Conservation (phyloP, 2,797 vertebrate genomes). For the Etheostoma perlongum region DNA sequence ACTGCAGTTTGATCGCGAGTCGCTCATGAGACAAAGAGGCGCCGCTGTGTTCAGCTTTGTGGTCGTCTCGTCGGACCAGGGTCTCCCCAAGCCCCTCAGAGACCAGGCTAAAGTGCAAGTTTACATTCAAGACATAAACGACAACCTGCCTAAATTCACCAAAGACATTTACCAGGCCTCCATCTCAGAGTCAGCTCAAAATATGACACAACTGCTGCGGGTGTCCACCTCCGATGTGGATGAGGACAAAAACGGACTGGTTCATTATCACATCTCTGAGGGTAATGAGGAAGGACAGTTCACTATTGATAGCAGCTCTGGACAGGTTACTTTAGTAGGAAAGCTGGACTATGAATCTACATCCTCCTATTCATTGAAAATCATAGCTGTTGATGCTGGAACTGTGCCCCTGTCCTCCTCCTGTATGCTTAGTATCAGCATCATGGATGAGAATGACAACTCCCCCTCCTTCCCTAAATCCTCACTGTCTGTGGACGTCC, state of each 20-base stretch:
- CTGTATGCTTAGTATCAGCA: conserved; percentile 91
- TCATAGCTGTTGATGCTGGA: conserved; percentile 93
- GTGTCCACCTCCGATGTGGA: conserved; percentile 97
- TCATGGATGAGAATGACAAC: conserved; percentile 98
- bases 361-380: conserved; percentile 91
- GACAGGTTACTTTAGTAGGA: conserved; percentile 93
- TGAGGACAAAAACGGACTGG: conserved; percentile 92
- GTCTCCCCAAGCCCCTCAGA: conserved; percentile 93
- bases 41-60: conserved; percentile 92
- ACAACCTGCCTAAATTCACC: conserved; percentile 95
- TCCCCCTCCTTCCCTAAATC: conserved; percentile 93
- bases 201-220: conserved; percentile 93
- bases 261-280: conserved; percentile 89
- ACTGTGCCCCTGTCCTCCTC: conserved; percentile 88
- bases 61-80: conserved; percentile 93
- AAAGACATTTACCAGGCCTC: conserved; percentile 98
- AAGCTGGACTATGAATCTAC: conserved; percentile 94
- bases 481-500: conserved; percentile 90
- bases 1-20: conserved; percentile 93
- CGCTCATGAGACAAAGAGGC: conserved; percentile 93
- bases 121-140: conserved; percentile 96
- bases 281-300: conserved; percentile 96
- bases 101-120: conserved; percentile 98
- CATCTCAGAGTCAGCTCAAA: conserved; percentile 92
- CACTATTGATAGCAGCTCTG: conserved; percentile 88